Evolutionary conservation across 2,797 vertebrate genomes (phyloP).

Genomic region (Rhabdophis nuchalis): DNA sequence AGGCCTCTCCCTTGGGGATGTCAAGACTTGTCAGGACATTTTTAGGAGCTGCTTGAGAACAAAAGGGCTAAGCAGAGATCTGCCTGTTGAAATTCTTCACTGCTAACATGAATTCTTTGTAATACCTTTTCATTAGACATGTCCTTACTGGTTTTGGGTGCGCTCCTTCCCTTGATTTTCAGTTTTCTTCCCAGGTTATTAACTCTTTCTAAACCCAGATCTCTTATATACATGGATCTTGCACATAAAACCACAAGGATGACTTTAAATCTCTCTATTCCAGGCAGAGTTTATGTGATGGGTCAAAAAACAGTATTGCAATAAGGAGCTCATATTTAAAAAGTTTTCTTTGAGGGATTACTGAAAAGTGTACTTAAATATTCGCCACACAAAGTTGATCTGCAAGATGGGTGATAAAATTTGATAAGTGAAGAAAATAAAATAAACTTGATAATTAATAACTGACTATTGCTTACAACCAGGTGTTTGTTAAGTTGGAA

Average conservation of each 20-base stretch:
- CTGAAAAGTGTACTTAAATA: background rate
- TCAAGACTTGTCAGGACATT: slow-evolving; percentile 62
- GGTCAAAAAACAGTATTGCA: background rate
- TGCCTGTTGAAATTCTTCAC: slow-evolving; percentile 66
- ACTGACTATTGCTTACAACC: background rate
- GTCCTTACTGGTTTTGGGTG: slow-evolving; percentile 58
- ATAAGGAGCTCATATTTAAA: background rate
- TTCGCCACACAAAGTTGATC: background rate
- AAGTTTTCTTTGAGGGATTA: background rate
- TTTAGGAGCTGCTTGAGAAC: slow-evolving; percentile 60
- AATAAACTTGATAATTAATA: background rate
- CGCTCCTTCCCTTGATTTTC: background rate
- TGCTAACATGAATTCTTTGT: slow-evolving; percentile 61
- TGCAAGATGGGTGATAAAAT: background rate
- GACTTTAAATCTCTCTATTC: background rate
- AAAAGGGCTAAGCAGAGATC: slow-evolving; percentile 63
- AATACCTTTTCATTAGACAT: slow-evolving; percentile 68
- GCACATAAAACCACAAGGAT: background rate
- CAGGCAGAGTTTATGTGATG: background rate
- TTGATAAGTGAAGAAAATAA: background rate
- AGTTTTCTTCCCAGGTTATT: slow-evolving; percentile 34
- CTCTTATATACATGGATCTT: background rate
- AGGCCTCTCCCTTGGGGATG: slow-evolving; percentile 73
- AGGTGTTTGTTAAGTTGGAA: background rate
- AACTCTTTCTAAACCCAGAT: slow-evolving; percentile 30